phyloP scores from a whole-genome alignment of 2,113 vertebrate species.

The Colius striatus region DNA sequence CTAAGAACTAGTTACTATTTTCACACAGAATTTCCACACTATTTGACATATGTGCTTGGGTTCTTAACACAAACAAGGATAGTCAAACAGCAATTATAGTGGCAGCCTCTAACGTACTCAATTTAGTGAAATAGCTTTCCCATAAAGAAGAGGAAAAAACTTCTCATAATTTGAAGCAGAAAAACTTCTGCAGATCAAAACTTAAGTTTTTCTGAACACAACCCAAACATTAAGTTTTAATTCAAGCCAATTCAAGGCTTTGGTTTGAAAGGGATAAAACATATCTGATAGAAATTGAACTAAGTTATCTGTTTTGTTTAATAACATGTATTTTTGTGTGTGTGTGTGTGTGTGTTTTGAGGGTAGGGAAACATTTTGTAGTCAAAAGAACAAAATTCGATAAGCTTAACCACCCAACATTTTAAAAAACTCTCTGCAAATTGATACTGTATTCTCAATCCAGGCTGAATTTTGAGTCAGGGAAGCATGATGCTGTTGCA shows the following conservation, averaged over 20 bases:
- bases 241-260: neutral
- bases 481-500: neutral
- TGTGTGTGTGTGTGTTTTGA: neutral
- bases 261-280: neutral
- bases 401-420: neutral
- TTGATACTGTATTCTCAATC: neutral
- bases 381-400: neutral
- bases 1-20: neutral
- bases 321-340: neutral
- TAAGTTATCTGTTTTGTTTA: neutral
- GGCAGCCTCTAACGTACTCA: neutral
- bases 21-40: neutral
- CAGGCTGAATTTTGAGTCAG: neutral
- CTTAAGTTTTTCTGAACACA: neutral
- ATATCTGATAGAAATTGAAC: too few species aligned
- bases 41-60: neutral
- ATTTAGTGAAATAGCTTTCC: neutral
- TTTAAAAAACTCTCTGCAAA: neutral
- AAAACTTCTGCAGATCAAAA: neutral
- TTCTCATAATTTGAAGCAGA: neutral
- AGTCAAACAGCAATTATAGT: neutral
- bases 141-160: neutral
- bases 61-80: neutral
- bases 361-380: neutral
- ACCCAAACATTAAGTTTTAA: neutral